A percentile compares a stretch with the other conserved stretches of the same genome.
Conservation (phyloP, 2,888 invertebrate species). For the Strigamia transsilvanica region DNA sequence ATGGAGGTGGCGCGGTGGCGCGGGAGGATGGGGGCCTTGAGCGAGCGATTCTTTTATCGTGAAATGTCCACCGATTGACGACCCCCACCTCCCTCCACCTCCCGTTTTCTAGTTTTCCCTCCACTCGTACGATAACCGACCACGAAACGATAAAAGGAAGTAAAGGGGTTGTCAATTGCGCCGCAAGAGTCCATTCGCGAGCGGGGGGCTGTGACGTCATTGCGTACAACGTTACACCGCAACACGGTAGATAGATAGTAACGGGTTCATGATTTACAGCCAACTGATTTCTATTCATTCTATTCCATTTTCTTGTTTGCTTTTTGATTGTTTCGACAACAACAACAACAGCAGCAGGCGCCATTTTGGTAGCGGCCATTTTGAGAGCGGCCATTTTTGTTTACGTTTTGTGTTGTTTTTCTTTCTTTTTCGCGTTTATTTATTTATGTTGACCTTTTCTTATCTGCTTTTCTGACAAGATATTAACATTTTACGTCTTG, state of each 20-base stretch:
- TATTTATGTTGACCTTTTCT: too few species aligned
- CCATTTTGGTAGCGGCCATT: too few species aligned
- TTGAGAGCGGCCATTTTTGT: too few species aligned
- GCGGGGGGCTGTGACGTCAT: conserved; percentile 10
- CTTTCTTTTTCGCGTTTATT: too few species aligned
- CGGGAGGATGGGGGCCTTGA: neutral
- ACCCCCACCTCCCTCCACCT: neutral
- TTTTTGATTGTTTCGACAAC: too few species aligned
- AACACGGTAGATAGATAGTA: conserved; percentile 35
- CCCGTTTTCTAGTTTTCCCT: conserved; percentile 12
- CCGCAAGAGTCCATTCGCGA: conserved; percentile 32
- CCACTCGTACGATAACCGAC: conserved; percentile 33
- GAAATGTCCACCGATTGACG: conserved; percentile 44
- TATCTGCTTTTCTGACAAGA: too few species aligned
- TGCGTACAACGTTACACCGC: conserved; percentile 19
- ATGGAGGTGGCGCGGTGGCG: neutral
- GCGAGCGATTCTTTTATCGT: conserved; percentile 16
- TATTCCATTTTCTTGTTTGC: too few species aligned
- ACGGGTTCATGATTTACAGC: neutral
- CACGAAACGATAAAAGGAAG: conserved; percentile 37
- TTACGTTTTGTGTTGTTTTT: too few species aligned
- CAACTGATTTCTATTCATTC: neutral
- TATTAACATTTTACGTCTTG: too few species aligned
- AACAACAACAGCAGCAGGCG: too few species aligned
- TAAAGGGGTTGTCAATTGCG: conserved; percentile 36